Conservation (phyloP, 1,140 invertebrate species). For the Sitophilus oryzae region DNA sequence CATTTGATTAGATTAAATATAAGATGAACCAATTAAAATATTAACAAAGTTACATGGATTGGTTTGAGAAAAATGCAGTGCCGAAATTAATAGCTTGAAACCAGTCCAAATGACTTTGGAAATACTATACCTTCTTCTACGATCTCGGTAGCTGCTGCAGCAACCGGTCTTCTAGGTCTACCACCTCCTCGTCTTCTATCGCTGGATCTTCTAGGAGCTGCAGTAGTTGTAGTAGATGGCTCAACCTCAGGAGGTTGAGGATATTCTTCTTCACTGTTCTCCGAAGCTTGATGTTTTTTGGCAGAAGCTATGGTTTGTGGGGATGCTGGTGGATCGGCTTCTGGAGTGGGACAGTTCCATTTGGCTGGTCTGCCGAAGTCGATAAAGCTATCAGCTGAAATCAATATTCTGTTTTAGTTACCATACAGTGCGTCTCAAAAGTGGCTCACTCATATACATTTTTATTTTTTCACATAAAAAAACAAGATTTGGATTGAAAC, state of each 20-base stretch:
- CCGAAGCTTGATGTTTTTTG: background rate
- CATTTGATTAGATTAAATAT: too few species aligned
- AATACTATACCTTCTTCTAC: slow-evolving; percentile 18
- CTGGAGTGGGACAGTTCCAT: slow-evolving; percentile 90
- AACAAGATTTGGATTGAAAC: too few species aligned
- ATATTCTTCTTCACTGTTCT: background rate
- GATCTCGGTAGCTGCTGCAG: background rate
- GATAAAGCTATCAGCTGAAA: slow-evolving; percentile 55
- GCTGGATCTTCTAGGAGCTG: slow-evolving; percentile 3
- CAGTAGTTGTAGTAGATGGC: slow-evolving; percentile 4
- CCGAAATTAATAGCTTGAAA: background rate
- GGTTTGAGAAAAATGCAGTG: too few species aligned
- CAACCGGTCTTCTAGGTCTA: slow-evolving; percentile 1
- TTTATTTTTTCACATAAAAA: too few species aligned
- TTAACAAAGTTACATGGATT: too few species aligned
- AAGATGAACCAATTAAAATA: too few species aligned
- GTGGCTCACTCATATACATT: too few species aligned
- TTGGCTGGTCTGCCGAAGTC: slow-evolving; percentile 81
- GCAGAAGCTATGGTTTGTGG: background rate
- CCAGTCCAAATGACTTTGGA: too few species aligned
- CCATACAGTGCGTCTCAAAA: too few species aligned
- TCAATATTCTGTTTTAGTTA: too few species aligned
- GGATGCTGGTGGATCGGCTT: slow-evolving; percentile 50
- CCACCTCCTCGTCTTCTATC: slow-evolving; percentile 20
- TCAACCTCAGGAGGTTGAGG: background rate